A percentile compares a stretch with the other conserved stretches of the same genome.
Evolutionary conservation across 2,888 invertebrate genomes (phyloP).

Genomic region (Caradrina kadenii): DNA sequence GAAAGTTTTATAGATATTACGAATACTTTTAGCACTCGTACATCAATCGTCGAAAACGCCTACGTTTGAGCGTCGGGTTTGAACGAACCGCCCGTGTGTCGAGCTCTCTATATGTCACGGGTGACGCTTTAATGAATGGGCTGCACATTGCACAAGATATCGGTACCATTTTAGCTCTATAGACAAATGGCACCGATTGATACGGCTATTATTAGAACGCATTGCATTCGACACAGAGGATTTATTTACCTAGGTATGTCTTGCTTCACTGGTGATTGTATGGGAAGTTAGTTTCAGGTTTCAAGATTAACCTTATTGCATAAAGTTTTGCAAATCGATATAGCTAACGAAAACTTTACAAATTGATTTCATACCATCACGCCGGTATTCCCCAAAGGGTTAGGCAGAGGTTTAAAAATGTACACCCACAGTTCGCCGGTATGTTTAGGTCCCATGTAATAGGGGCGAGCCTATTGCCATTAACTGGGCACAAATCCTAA

Average conservation of each 20-base stretch:
- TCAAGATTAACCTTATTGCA: conserved; percentile 10
- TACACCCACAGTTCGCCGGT: no score
- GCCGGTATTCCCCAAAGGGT: no score
- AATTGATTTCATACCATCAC: no score
- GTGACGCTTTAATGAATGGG: conserved; percentile 77
- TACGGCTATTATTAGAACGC: conserved; percentile 77
- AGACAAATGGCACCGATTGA: conserved; percentile 81
- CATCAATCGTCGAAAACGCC: conserved; percentile 53
- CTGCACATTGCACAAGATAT: conserved; percentile 75
- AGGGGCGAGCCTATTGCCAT: no score
- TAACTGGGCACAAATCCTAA: no score
- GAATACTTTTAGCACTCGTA: conserved; percentile 53
- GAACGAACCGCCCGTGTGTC: conserved; percentile 53
- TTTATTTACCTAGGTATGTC: conserved; percentile 66
- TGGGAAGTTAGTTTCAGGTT: conserved; percentile 35
- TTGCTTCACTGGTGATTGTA: conserved; percentile 26
- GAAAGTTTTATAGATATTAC: conserved; percentile 62
- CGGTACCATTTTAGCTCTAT: conserved; percentile 74
- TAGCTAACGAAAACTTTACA: neutral
- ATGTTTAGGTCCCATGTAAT: no score
- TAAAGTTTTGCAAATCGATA: conserved; percentile 15
- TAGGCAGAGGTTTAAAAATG: no score
- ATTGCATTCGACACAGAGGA: conserved; percentile 62
- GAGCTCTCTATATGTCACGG: conserved; percentile 58
- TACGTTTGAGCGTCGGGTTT: conserved; percentile 13